A percentile compares a stretch with the other conserved stretches of the same genome.
These are phyloP conservation scores for Umimayanthus kanabou DNA, from an alignment of 92 coral and sea anemone genomes.

Conservation along the genomic window DNA sequence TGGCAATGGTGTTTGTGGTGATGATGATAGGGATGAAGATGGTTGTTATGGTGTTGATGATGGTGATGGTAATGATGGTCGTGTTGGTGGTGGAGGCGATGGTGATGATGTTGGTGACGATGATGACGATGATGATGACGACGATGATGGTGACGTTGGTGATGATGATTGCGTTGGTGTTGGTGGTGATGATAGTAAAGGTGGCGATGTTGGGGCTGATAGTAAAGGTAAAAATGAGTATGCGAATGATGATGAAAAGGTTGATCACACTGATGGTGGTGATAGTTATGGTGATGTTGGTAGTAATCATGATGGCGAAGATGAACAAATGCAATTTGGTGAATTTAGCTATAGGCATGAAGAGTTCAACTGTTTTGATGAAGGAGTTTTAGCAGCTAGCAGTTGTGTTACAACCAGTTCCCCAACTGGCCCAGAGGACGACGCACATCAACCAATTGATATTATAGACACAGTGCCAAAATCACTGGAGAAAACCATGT, in stretches of 20 bases:
- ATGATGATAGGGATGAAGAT: constrained; percentile 9
- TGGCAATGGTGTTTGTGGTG: background rate
- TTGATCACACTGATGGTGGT: constrained; percentile 19
- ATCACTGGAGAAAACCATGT: constrained; percentile 63
- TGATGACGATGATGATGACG: constrained; percentile 8
- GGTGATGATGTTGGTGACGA: constrained; percentile 5
- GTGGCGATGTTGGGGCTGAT: background rate
- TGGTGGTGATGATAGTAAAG: background rate
- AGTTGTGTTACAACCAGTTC: background rate
- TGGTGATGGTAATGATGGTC: background rate
- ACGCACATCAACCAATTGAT: background rate
- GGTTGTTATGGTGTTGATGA: background rate
- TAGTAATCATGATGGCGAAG: background rate
- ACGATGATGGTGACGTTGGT: constrained; percentile 20
- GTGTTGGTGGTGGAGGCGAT: background rate
- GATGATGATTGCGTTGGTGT: background rate
- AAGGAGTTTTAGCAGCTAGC: background rate
- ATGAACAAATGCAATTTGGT: constrained; percentile 2
- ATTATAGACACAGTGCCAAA: background rate
- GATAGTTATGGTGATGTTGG: background rate
- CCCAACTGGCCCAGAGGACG: background rate
- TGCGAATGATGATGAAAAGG: constrained; percentile 5
- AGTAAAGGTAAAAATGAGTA: background rate
- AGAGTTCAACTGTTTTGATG: background rate
- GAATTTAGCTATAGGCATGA: background rate